Conservation (phyloP, 1,140 invertebrate genomes). For the Protaetia brevitarsis region DNA sequence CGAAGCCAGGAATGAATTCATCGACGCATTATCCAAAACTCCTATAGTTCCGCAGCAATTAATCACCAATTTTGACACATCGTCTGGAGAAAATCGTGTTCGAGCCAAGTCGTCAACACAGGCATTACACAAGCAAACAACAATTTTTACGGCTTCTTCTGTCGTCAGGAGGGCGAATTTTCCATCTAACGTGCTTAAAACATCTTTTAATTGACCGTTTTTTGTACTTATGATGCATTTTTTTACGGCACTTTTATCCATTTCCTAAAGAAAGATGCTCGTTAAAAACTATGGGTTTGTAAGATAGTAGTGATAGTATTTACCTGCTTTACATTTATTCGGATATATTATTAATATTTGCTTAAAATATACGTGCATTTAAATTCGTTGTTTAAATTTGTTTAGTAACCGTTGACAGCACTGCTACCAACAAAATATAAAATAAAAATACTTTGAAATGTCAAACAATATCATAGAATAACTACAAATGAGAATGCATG, state of each 20-base stretch:
- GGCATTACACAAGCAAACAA: background rate
- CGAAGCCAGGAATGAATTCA: background rate
- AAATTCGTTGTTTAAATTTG: background rate
- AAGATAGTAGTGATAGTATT: background rate
- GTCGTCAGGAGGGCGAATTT: background rate
- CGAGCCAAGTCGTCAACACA: background rate
- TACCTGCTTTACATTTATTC: background rate
- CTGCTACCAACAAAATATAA: too few relatives aligned
- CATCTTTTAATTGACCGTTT: background rate
- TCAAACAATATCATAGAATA: too few relatives aligned
- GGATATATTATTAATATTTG: background rate
- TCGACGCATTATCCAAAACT: background rate
- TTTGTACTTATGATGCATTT: background rate
- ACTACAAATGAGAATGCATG: too few relatives aligned
- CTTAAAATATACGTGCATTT: background rate
- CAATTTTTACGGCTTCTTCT: background rate
- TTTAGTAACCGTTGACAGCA: slow-evolving; percentile 2
- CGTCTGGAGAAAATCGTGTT: background rate
- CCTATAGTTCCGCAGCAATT: background rate
- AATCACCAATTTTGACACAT: background rate
- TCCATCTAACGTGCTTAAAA: slow-evolving; percentile 10
- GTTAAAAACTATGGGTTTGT: background rate
- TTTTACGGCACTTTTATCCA: background rate
- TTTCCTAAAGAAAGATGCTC: background rate
- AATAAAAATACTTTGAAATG: too few relatives aligned